These are phyloP conservation scores for Aradus depressus DNA, from an alignment of 2,888 invertebrate species.

Conservation along the genomic window DNA sequence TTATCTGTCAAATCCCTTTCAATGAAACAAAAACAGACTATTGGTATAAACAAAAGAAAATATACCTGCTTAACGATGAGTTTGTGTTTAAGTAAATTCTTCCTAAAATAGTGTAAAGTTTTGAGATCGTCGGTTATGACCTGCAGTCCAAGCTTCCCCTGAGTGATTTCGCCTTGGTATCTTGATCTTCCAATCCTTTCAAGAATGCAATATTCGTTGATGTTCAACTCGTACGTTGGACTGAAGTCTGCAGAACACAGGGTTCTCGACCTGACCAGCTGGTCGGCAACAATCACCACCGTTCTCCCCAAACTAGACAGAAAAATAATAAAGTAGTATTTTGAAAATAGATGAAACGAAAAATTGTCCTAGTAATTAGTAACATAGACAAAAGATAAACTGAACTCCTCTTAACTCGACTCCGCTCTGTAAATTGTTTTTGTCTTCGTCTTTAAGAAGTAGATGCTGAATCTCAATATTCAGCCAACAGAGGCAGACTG, in stretches of 20 bases:
- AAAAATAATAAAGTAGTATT: slow-evolving; percentile 4
- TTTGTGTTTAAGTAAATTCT: slow-evolving; percentile 45
- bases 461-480: too few species aligned
- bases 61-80: slow-evolving; percentile 50
- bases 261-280: slow-evolving; percentile 45
- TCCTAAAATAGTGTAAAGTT: slow-evolving; percentile 51
- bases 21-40: too few species aligned
- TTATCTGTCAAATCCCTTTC: too few species aligned
- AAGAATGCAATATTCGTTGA: slow-evolving; percentile 55
- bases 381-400: not conserved
- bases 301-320: slow-evolving; percentile 46
- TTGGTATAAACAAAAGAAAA: too few species aligned
- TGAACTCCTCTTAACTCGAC: not conserved
- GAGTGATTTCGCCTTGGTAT: slow-evolving; percentile 55
- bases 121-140: slow-evolving; percentile 48
- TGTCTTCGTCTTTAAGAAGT: too few species aligned
- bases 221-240: slow-evolving; percentile 36
- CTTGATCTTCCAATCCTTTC: slow-evolving; percentile 63
- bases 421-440: too few species aligned
- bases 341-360: not conserved
- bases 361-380: not conserved
- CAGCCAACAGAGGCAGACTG: too few species aligned
- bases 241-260: slow-evolving; percentile 41
- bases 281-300: slow-evolving; percentile 60
- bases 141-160: slow-evolving; percentile 48